Base-by-base conservation (phyloP, 30 jellyfish, hydroid and myxozoan genomes). In the Catostylus mosaicus region DNA sequence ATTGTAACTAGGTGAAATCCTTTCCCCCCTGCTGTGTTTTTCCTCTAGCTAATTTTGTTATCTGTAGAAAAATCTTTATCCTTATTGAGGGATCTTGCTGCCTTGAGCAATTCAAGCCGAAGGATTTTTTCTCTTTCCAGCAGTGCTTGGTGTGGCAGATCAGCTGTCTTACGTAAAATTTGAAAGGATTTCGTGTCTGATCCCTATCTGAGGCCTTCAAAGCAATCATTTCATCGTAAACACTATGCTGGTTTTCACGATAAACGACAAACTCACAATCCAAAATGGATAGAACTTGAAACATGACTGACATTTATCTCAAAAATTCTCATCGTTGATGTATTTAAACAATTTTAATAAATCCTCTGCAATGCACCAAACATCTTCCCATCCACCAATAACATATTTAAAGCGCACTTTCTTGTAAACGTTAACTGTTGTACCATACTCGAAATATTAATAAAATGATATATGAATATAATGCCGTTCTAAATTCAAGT, bases 131-230 rank as follows among this genome's bases (percentile, higher is more conserved):
- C 38, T 22, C 37, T 22, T 16, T 59, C 38, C 71, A 59, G 71
- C 71, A 59, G 37, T 7, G 26, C 71, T 20, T 59, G 71, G 71
- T 37, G 71, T 59, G 71, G 71, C 38, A 59, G 71, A 59, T 59
- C 36, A 59, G 40, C 71, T 59, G 40, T 59, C 38, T 59, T 59
- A 24, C 4, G 20, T 20, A 27, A 2, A 1, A 23, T 59, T 3
- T 23, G 20, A 8, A 59, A 59, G 9, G 71, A 22, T 59, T 59
- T 59, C 8, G 18, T 16, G 9, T 2, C 71, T 59, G 23, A 59
- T 59, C 71, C 71, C 71, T 37, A 27, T 27, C 23, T 59, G 9
- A 6, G 5, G 20, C 4, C 38, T 59, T 35, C 71, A 59, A 1
- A 24, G 36, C 9, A 23, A 23, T 26, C 56, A 2, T 27, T 23